phyloP scores from a whole-genome alignment of 2,888 invertebrate genomes.

The Diogma glabrata region DNA sequence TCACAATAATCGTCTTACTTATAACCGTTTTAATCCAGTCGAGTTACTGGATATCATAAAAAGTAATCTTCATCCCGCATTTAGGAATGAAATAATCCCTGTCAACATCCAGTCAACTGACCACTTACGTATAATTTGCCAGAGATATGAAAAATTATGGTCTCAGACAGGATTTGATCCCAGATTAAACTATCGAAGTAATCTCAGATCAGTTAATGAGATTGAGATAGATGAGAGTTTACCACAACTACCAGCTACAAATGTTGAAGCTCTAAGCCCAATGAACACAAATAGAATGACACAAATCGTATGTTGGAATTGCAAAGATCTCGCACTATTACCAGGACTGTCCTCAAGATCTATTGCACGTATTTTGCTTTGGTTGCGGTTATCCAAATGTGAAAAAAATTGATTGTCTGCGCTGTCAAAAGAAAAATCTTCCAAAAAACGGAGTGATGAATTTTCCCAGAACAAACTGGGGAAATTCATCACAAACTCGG shows the following conservation, averaged over 20 bases:
- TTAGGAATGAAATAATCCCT: too few relatives aligned
- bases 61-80: background rate
- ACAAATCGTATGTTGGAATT: background rate
- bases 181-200: too few relatives aligned
- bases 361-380: background rate
- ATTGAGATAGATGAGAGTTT: too few relatives aligned
- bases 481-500: too few relatives aligned
- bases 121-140: background rate
- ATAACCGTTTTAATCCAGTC: too few relatives aligned
- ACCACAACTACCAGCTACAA: too few relatives aligned
- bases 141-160: constrained; percentile 1
- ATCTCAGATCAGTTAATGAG: too few relatives aligned
- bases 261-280: too few relatives aligned
- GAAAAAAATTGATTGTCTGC: background rate
- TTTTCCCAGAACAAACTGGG: background rate
- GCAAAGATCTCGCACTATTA: background rate
- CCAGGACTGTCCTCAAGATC: background rate
- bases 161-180: background rate
- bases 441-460: background rate
- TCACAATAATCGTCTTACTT: too few relatives aligned
- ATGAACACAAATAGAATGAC: too few relatives aligned
- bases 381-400: background rate
- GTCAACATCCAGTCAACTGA: background rate
- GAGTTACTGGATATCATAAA: background rate
- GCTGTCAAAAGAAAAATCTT: background rate